These are phyloP conservation scores for Elgaria multicarinata DNA, from an alignment of 2,113 vertebrate species.

Conservation along the genomic window DNA sequence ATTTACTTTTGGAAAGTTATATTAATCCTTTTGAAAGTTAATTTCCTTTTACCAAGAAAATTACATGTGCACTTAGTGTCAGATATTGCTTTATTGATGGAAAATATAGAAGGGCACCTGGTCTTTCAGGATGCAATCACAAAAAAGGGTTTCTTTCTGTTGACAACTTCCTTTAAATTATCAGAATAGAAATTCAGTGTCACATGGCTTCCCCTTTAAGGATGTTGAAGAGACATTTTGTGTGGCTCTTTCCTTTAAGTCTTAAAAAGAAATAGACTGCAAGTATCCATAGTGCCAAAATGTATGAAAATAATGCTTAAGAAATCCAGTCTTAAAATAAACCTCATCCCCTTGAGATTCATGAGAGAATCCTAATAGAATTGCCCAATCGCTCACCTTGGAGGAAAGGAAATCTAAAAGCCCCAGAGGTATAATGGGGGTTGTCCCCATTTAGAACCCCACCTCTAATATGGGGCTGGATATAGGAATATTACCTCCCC, in stretches of 20 bases:
- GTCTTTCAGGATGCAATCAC: neutral
- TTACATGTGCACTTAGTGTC: neutral
- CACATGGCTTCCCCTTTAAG: neutral
- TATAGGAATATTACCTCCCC: neutral
- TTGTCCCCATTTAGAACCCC: neutral
- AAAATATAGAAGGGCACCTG: neutral
- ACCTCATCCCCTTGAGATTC: neutral
- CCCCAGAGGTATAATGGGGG: neutral
- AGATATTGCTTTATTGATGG: neutral
- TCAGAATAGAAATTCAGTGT: neutral
- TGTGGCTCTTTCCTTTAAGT: neutral
- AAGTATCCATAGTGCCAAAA: constrained; percentile 21
- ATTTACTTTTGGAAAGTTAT: neutral
- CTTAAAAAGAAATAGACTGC: neutral
- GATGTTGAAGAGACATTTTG: neutral
- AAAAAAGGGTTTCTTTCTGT: neutral
- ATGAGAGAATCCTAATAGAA: neutral
- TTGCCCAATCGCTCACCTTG: neutral
- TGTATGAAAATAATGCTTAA: neutral
- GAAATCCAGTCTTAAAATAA: neutral
- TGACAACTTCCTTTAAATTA: neutral
- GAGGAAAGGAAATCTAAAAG: neutral
- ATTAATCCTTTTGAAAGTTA: neutral
- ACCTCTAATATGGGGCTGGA: neutral
- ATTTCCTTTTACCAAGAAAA: constrained; percentile 3